phyloP scores from a whole-genome alignment of 1,140 invertebrate genomes.

The Anastatus disparis region DNA sequence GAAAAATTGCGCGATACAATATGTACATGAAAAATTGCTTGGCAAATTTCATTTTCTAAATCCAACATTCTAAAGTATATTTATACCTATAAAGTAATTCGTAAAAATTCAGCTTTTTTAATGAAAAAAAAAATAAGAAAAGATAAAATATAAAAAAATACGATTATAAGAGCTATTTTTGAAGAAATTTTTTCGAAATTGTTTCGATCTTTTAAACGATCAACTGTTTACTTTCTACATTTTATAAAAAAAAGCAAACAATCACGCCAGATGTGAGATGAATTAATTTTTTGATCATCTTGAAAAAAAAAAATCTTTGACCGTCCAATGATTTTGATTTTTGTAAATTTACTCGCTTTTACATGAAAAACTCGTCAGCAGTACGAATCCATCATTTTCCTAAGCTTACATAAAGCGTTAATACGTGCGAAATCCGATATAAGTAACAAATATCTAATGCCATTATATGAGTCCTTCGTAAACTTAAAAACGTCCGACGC shows the following conservation, averaged over 20 bases:
- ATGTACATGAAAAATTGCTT: slow-evolving; percentile 16
- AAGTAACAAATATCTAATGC: slow-evolving; percentile 1
- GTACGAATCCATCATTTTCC: slow-evolving; percentile 7
- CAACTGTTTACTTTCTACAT: slow-evolving; percentile 23
- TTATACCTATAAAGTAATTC: slow-evolving; percentile 22
- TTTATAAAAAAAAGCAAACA: slow-evolving; percentile 15
- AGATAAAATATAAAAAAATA: slow-evolving; percentile 11
- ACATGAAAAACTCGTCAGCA: slow-evolving; percentile 6
- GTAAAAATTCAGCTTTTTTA: slow-evolving; percentile 31
- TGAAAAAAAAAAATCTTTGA: slow-evolving; percentile 13
- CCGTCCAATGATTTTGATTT: slow-evolving; percentile 37
- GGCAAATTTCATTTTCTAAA: slow-evolving; percentile 29
- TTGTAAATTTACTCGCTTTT: slow-evolving; percentile 22
- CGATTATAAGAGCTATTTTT: slow-evolving; percentile 27
- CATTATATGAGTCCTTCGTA: slow-evolving; percentile 17
- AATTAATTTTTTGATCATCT: slow-evolving; percentile 19
- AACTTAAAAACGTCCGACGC: slow-evolving; percentile 33
- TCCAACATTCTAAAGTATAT: slow-evolving; percentile 28
- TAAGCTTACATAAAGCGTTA: neutral
- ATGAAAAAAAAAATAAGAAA: neutral
- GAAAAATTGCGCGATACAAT: neutral
- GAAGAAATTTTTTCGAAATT: slow-evolving; percentile 31
- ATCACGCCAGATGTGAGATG: slow-evolving; percentile 5
- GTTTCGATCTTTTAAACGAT: slow-evolving; percentile 19
- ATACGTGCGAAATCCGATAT: slow-evolving; percentile 12